Conservation (phyloP, 2,888 invertebrate genomes). For the Opisthograptis luteolata region DNA sequence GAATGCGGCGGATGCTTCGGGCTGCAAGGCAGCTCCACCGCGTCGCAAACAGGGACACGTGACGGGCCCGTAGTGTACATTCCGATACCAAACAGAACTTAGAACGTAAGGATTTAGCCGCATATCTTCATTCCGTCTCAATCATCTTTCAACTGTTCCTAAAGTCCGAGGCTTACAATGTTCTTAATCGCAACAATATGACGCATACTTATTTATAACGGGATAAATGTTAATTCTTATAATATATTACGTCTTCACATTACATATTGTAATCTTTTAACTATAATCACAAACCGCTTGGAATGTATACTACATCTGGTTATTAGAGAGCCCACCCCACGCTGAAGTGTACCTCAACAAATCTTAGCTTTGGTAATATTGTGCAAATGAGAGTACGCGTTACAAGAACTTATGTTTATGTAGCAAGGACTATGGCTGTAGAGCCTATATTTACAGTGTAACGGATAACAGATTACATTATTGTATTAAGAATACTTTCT, state of each 20-base stretch:
- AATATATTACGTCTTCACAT: background rate
- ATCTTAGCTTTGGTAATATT: background rate
- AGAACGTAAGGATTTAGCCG: background rate
- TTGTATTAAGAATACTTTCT: background rate
- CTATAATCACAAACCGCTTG: slow-evolving; percentile 37
- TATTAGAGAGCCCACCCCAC: slow-evolving; percentile 35
- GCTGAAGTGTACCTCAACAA: slow-evolving; percentile 43
- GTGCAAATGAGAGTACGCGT: no score
- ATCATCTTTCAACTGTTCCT: no score
- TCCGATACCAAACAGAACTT: slow-evolving; percentile 37
- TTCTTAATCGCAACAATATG: no score
- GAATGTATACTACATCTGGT: slow-evolving; percentile 56
- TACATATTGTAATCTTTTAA: slow-evolving; percentile 5
- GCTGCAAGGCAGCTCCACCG: background rate
- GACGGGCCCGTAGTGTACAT: slow-evolving; percentile 48
- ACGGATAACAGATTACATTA: background rate
- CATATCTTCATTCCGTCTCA: background rate
- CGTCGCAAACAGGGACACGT: background rate
- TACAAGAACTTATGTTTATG: background rate
- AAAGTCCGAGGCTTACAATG: no score
- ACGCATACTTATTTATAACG: no score
- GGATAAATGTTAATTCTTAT: no score
- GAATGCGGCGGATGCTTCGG: background rate
- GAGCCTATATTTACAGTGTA: background rate
- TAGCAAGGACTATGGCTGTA: background rate